Base-by-base conservation (phyloP, 37 sponge, comb jelly and placozoan species). In the Ephydatia muelleri region DNA sequence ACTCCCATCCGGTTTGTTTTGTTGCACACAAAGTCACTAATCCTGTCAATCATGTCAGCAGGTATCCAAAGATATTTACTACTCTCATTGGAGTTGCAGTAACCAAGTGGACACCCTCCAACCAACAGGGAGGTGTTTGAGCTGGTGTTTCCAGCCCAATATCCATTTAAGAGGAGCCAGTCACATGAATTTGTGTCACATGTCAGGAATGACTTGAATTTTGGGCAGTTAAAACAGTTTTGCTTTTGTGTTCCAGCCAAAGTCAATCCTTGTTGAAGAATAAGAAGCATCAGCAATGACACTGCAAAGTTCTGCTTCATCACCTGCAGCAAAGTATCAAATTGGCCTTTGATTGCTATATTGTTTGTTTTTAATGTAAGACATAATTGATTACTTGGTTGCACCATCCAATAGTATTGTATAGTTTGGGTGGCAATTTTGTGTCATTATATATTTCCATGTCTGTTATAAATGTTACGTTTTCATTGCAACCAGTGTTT, bases 141-240 rank as follows among this genome's bases (percentile, higher is more conserved):
- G 4, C 33, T 43, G 22, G 34, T 26, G 29, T 37, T 2, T 39
- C 88, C 88, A 34, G 82, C 77, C 88, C 88, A 88, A 43, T 82
- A n/a, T 19, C 64, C 49, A 6, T 68, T 77, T 14, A 21, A 16
- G 31, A 88, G 27, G 16, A 16, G 0, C 30, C 49, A 76, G 19
- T 67, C 34, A 13, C 73, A 39, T 21, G 29, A 5, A 0, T 40
- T n/a, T 21, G 38, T 25, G 49, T 68, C 32, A 73, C 87, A 86
- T 19, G 14, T 49, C 16, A 57, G 16, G 16, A 16, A 57, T 57
- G 57, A 57, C 57, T 57, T 11, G 57, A 57, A 57, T 1, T 57
- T 57, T 19, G 57, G 57, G 19, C 57, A 57, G 19, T 21, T 21
- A 57, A 14, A 19, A 21, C 16, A 57, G 1, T 57, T 57, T 21